phyloP scores from a whole-genome alignment of 1,140 invertebrate species.

The Drosophila novamexicana region DNA sequence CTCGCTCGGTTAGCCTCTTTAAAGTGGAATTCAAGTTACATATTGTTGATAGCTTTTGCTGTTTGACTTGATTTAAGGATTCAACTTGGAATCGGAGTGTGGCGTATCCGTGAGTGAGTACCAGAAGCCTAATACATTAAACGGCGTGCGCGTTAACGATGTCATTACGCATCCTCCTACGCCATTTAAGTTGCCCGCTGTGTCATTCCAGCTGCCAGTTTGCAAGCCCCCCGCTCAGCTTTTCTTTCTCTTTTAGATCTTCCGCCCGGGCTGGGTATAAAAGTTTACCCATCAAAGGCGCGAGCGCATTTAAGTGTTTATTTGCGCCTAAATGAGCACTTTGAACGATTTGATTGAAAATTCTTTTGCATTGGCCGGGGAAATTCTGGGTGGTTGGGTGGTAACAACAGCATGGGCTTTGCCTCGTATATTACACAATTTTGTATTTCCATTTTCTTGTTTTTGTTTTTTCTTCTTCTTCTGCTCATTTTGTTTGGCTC shows the following conservation, averaged over 20 bases:
- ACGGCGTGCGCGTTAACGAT: slow-evolving; percentile 72
- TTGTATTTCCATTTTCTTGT: slow-evolving; percentile 29
- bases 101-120: slow-evolving; percentile 17
- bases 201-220: slow-evolving; percentile 1
- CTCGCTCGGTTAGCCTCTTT: slow-evolving; percentile 35
- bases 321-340: slow-evolving; percentile 82
- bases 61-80: slow-evolving; percentile 62
- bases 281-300: slow-evolving; percentile 76
- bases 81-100: slow-evolving; percentile 18
- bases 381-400: not conserved
- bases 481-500: slow-evolving; percentile 45
- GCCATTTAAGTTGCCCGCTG: slow-evolving; percentile 35
- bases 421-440: slow-evolving; percentile 52
- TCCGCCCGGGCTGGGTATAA: slow-evolving; percentile 55
- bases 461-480: slow-evolving; percentile 4
- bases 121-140: slow-evolving; percentile 57
- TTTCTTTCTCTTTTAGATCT: slow-evolving; percentile 30
- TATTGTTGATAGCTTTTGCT: slow-evolving; percentile 69
- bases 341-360: slow-evolving; percentile 82
- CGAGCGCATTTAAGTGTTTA: slow-evolving; percentile 82
- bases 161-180: slow-evolving; percentile 68
- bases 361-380: slow-evolving; percentile 41
- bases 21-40: slow-evolving; percentile 54
- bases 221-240: slow-evolving; percentile 4
- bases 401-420: slow-evolving; percentile 37